phyloP scores from a whole-genome alignment of 2,113 vertebrate genomes.

The Dipodomys ordii region DNA sequence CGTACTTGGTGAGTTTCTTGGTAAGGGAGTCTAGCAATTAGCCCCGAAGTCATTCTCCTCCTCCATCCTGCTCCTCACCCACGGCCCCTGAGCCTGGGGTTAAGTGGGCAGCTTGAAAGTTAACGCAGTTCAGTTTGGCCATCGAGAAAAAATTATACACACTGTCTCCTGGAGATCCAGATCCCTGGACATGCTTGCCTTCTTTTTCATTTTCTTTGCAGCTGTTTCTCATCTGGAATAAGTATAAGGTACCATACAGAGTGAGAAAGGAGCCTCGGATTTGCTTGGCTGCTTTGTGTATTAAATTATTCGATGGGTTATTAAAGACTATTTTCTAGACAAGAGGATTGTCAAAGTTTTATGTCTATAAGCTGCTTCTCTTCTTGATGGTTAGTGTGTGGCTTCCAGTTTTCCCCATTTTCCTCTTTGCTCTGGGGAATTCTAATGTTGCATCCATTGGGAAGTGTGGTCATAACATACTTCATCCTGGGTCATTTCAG shows the following conservation, averaged over 20 bases:
- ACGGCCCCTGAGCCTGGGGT: not conserved
- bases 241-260: not conserved
- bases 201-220: not conserved
- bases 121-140: not conserved
- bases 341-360: not conserved
- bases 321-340: not conserved
- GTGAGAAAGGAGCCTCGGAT: not conserved
- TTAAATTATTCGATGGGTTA: not conserved
- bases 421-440: not conserved
- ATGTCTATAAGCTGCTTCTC: not conserved
- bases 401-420: not conserved
- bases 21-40: slow-evolving; percentile 2
- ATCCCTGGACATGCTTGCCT: no score
- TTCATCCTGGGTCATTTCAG: not conserved
- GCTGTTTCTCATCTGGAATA: slow-evolving; percentile 42
- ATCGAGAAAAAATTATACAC: not conserved
- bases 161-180: not conserved
- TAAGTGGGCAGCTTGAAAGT: not conserved
- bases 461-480: not conserved
- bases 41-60: not conserved
- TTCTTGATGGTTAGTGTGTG: not conserved
- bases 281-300: not conserved
- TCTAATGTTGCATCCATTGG: accelerated
- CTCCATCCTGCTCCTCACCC: not conserved
- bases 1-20: slow-evolving; percentile 22